Conservation (phyloP, 2,113 vertebrate species). For the Bambusicola thoracicus region DNA sequence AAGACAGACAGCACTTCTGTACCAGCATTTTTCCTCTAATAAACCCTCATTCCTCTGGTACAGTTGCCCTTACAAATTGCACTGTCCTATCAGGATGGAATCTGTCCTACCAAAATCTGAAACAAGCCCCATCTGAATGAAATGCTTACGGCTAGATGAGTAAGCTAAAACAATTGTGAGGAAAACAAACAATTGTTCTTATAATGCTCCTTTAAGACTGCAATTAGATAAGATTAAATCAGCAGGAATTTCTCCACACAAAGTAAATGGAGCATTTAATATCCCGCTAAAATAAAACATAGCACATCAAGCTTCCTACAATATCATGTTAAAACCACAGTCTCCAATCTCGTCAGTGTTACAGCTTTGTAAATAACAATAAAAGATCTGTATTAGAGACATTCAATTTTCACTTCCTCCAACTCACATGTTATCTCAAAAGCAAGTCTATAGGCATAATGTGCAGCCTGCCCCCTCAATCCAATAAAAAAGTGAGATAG, state of each 20-base stretch:
- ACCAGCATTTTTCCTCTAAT: background rate
- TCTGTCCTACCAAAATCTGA: slow-evolving; percentile 22
- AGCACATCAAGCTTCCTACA: slow-evolving; percentile 5
- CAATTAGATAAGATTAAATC: slow-evolving; percentile 73
- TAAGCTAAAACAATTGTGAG: slow-evolving; percentile 47
- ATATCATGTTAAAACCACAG: background rate
- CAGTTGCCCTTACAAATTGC: background rate
- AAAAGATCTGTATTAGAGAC: background rate
- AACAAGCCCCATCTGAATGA: slow-evolving; percentile 7
- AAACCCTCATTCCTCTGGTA: background rate
- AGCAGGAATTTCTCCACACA: slow-evolving; percentile 61
- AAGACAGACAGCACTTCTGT: background rate
- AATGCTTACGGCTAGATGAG: background rate
- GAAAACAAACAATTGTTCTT: slow-evolving; percentile 61
- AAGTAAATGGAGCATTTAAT: slow-evolving; percentile 61
- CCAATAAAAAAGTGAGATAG: background rate
- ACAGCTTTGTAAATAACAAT: slow-evolving; percentile 26
- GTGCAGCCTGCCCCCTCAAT: background rate
- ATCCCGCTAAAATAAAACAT: slow-evolving; percentile 45
- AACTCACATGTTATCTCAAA: background rate
- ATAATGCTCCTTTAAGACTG: slow-evolving; percentile 41
- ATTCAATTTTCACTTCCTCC: background rate
- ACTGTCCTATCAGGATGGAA: background rate
- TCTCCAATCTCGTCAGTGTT: background rate
- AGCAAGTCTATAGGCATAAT: background rate